phyloP scores from a whole-genome alignment of 2,888 invertebrate genomes.

The Diadromus collaris region DNA sequence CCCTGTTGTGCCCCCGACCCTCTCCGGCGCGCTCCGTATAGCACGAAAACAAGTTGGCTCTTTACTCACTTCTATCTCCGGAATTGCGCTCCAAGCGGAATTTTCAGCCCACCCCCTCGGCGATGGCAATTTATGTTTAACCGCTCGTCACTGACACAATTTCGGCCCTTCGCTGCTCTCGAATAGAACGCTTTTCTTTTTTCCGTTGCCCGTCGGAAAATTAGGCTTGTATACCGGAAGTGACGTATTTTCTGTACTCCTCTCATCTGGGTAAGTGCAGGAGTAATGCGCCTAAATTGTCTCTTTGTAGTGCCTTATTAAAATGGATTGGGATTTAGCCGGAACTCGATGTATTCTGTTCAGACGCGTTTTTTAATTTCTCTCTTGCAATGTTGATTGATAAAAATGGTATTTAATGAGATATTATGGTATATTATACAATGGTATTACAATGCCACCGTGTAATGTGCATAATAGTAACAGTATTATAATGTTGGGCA shows the following conservation, averaged over 20 bases:
- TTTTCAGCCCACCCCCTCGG: conserved; percentile 5
- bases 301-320: too few relatives aligned
- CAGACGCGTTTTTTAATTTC: background rate
- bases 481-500: conserved; percentile 10
- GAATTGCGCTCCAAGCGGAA: conserved; percentile 2
- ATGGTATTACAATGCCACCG: conserved; percentile 1
- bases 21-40: background rate
- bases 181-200: background rate
- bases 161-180: background rate
- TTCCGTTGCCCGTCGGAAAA: background rate
- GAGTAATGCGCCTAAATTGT: too few relatives aligned
- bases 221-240: background rate
- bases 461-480: conserved; percentile 1
- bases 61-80: conserved; percentile 11
- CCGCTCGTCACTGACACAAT: background rate
- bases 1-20: background rate
- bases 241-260: background rate
- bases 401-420: conserved; percentile 19
- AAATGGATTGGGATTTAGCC: too few relatives aligned
- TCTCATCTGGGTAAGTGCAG: background rate
- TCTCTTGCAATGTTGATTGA: background rate
- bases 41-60: conserved; percentile 9
- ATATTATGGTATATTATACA: too few relatives aligned
- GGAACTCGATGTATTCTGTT: too few relatives aligned
- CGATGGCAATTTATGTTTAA: conserved; percentile 17